Base-by-base conservation (phyloP, 2,113 vertebrate genomes). In the Oceanodroma tethys region DNA sequence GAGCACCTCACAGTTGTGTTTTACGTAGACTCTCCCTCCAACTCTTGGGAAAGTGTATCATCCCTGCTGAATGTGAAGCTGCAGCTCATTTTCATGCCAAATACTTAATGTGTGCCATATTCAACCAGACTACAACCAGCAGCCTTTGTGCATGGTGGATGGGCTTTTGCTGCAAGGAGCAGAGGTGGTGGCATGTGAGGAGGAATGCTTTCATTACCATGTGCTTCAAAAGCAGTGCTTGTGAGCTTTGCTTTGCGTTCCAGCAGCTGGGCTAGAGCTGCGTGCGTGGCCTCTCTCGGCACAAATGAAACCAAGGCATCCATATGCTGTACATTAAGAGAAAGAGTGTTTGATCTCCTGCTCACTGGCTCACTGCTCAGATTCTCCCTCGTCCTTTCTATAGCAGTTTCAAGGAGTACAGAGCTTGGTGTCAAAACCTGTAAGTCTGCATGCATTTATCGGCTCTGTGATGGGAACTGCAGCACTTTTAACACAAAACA, bases 251-350 rank as follows among this genome's bases (percentile, higher is more conserved):
- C 86, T 94, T 40, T 29, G 34, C 0, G 0, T 84, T 86, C 58
- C 78, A 88, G 71, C 1, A 3, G 42, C 93, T 82, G 79, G 52
- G 65, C 20, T 25, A 67, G 94, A 53, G 82, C 86, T 91, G 96
- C 65, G 65, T 93, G 95, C 75, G 14, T 7, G 56, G 63, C 45
- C 71, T n/a, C 8, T 0, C 5, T 67, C 14, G 1, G 75, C 62
- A 75, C 81, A 96, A 96, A 98, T 94, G 74, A 96, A 97, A 96
- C 73, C 86, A 92, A 91, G 81, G 58, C 82, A n/a, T 60, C 42
- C 94, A 93, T 94, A 91, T 96, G 93, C 70, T 94, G 84, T 59
- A 32, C 78, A 88, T 95, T 95, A 97, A 29, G 20, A n/a, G 27
- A 52, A 23, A n/a, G 50, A 34, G 47, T 11, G 78, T 94, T 92